Evolutionary conservation across 2,113 vertebrate genomes (phyloP).

Genomic region (Archocentrus centrarchus): DNA sequence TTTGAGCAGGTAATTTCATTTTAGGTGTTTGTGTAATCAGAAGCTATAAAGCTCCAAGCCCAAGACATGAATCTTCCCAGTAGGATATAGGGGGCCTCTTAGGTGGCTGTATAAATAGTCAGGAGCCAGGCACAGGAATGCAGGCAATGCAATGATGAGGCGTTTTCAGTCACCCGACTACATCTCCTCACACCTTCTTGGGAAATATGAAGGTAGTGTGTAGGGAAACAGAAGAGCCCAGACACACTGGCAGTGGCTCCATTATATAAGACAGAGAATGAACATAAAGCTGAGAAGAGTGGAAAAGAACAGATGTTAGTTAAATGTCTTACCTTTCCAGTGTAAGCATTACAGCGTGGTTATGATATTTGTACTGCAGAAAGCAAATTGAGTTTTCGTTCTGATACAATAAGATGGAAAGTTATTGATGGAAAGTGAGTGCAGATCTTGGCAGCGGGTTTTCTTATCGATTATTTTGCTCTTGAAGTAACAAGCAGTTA

Average conservation of each 20-base stretch:
- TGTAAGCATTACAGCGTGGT: neutral
- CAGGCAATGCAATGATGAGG: conserved; percentile 74
- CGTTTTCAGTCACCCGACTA: conserved; percentile 64
- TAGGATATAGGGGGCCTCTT: conserved; percentile 65
- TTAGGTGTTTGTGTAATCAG: conserved; percentile 33
- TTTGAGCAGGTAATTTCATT: conserved; percentile 1
- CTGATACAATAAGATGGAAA: neutral
- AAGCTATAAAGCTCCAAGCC: conserved; percentile 16
- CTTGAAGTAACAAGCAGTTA: neutral
- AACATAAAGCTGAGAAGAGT: conserved; percentile 5
- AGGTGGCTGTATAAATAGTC: conserved; percentile 81
- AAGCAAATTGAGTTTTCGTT: neutral
- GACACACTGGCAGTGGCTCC: neutral
- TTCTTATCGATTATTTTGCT: neutral
- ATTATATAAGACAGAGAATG: conserved; percentile 2
- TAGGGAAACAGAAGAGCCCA: conserved; percentile 29
- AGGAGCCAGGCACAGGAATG: conserved; percentile 77
- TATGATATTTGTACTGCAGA: neutral
- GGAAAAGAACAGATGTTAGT: neutral
- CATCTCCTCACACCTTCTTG: conserved; percentile 76
- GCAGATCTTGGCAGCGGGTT: neutral
- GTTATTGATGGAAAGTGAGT: neutral
- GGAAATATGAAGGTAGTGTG: conserved; percentile 64
- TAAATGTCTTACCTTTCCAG: neutral
- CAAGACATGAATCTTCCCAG: conserved; percentile 36